Percentiles rank a stretch among this genome's conserved stretches.
phyloP scores from a whole-genome alignment of 2,113 vertebrate species.

The Crotalus helleri region DNA sequence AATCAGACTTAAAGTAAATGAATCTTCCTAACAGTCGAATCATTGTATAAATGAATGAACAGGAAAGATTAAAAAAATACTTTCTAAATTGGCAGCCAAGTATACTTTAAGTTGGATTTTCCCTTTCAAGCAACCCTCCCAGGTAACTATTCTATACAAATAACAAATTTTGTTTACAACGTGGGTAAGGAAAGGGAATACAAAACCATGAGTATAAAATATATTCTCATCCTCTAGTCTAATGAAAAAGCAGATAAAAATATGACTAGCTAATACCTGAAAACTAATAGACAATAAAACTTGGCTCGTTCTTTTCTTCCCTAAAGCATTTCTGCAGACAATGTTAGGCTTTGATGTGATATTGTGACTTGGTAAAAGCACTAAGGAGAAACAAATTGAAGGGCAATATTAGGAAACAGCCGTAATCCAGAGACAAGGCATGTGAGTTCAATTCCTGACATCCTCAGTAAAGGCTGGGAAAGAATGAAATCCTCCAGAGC shows the following conservation, averaged over 20 bases:
- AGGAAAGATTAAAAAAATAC: background rate
- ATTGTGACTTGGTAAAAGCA: background rate
- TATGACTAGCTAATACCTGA: background rate
- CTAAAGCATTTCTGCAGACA: background rate
- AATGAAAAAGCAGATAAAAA: constrained; percentile 23
- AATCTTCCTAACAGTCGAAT: background rate
- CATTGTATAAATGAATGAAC: background rate
- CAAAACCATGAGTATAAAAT: constrained; percentile 9
- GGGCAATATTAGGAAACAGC: background rate
- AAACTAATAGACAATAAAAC: constrained; percentile 16
- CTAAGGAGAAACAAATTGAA: background rate
- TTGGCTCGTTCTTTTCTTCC: background rate
- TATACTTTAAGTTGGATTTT: background rate
- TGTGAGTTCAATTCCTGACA: background rate
- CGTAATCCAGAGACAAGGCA: background rate
- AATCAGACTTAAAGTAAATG: background rate
- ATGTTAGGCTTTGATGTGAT: background rate
- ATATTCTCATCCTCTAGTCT: constrained; percentile 2
- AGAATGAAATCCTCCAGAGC: background rate
- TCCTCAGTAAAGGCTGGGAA: background rate
- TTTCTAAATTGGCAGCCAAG: background rate
- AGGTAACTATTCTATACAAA: background rate
- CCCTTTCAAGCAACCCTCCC: background rate
- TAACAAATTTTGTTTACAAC: constrained; percentile 14
- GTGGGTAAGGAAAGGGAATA: background rate